Percentiles rank a stretch among this genome's conserved stretches.
Evolutionary conservation across 2,888 invertebrate species (phyloP).

Genomic region (Drosophila eohydei): DNA sequence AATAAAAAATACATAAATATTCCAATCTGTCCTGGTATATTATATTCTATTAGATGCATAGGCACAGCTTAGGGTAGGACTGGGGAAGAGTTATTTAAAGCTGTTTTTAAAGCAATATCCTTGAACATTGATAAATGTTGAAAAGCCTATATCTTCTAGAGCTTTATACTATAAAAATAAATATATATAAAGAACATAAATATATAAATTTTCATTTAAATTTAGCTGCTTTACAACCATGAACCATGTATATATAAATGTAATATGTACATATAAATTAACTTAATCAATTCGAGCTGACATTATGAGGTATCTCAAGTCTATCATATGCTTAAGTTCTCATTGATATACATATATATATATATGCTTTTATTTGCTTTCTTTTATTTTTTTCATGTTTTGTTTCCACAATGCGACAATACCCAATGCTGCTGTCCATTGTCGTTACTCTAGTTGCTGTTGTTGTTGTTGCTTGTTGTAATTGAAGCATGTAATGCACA

Average conservation of each 20-base stretch:
- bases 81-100: too few species aligned
- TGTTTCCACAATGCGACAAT: conserved; percentile 63
- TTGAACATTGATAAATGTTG: too few species aligned
- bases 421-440: conserved; percentile 64
- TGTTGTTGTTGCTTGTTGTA: conserved; percentile 61
- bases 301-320: conserved; percentile 12
- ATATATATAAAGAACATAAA: too few species aligned
- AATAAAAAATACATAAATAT: too few species aligned
- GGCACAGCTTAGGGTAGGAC: too few species aligned
- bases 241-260: not conserved
- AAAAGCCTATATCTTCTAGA: too few species aligned
- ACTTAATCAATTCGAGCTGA: not conserved
- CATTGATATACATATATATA: conserved; percentile 21
- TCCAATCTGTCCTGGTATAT: too few species aligned
- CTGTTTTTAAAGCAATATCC: not conserved
- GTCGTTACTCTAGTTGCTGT: conserved; percentile 47
- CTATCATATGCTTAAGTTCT: not conserved
- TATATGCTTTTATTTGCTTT: conserved; percentile 16
- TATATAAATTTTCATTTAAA: too few species aligned
- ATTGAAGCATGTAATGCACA: conserved; percentile 80
- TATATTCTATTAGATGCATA: too few species aligned
- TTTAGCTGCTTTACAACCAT: too few species aligned
- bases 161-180: too few species aligned
- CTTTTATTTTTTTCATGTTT: conserved; percentile 23
- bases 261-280: not conserved